Conservation (phyloP, 2,113 vertebrate species). For the Sebastes schlegelii region DNA sequence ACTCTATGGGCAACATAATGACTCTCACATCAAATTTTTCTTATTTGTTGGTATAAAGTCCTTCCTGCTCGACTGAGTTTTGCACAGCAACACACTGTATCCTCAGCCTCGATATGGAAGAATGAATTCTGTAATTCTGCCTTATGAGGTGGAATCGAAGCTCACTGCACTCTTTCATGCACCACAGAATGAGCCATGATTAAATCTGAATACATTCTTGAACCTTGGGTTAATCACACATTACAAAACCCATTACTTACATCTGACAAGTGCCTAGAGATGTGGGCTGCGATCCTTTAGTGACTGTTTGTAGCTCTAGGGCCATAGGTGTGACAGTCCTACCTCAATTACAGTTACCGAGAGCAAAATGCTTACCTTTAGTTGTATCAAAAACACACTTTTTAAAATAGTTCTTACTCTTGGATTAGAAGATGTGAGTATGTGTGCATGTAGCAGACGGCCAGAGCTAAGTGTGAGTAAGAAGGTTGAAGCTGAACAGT, state of each 20-base stretch:
- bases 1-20: conserved; percentile 35
- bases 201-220: conserved; percentile 76
- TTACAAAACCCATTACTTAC: conserved; percentile 82
- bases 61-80: conserved; percentile 64
- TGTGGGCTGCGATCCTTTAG: conserved; percentile 57
- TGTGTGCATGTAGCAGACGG: neutral
- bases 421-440: conserved; percentile 8
- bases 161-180: conserved; percentile 70
- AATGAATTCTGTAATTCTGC: conserved; percentile 73
- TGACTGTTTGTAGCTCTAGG: conserved; percentile 56
- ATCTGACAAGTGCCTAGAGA: conserved; percentile 74
- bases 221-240: conserved; percentile 81
- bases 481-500: conserved; percentile 2
- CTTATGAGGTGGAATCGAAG: conserved; percentile 78
- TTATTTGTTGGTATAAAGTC: conserved; percentile 61
- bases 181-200: conserved; percentile 69
- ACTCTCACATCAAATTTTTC: conserved; percentile 50
- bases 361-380: neutral
- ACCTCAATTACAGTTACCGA: conserved; percentile 37
- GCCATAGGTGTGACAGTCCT: conserved; percentile 53
- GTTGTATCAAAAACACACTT: neutral
- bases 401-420: neutral
- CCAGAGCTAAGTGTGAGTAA: neutral
- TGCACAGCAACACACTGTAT: conserved; percentile 58
- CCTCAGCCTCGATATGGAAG: conserved; percentile 65